Evolutionary conservation across 2,797 vertebrate species (phyloP), one percentile per base, ranked within the genome.

Genomic region (Syncerus caffer): DNA sequence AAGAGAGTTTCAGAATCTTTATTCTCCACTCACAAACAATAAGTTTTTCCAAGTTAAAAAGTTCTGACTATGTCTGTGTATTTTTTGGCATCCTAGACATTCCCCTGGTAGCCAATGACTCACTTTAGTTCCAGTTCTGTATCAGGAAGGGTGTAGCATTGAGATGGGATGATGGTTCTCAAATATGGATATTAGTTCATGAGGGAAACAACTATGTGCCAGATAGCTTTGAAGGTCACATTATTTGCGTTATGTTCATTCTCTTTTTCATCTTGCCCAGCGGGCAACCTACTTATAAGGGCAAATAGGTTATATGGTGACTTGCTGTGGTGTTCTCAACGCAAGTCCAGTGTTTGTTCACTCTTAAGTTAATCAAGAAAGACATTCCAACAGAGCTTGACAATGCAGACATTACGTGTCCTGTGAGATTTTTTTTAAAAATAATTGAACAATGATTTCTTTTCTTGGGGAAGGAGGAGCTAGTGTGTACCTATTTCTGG

Each of bases 1-100:
- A 76, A 85, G 90, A 94, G 67, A 85, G 60, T 93, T 96, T 95
- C 55, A 93, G 76, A 60, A 55, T 96, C 55, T 94, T 93, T 74
- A 60, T 47, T 51, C 38, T 19, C 45, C 34, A 67, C 86, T 95
- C 90, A 84, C 67, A 96, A 83, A 90, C 15, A 67, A 64, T 21
- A 85, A n/a, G 34, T 57, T 29, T 67, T 97, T 97, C 55, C 71
- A 95, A 87, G 62, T 96, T 93, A 85, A 42, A 92, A 93, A 80
- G 29, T 1, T 84, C 55, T 74, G 82, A 95, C 19, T 53, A 1
- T 78, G 64, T 85, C 76, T 83, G 9, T 9, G 21, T 92, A 34
- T 85, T 31, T 74, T 84, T 92, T 90, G 19, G 53, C 62, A 79
- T 71, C n/a, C 57, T 96, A 34, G 47, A 1, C 17, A 57, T 89